A percentile compares a stretch with the other conserved stretches of the same genome.
Conservation (phyloP, 2,113 vertebrate species). For the Clarias gariepinus region DNA sequence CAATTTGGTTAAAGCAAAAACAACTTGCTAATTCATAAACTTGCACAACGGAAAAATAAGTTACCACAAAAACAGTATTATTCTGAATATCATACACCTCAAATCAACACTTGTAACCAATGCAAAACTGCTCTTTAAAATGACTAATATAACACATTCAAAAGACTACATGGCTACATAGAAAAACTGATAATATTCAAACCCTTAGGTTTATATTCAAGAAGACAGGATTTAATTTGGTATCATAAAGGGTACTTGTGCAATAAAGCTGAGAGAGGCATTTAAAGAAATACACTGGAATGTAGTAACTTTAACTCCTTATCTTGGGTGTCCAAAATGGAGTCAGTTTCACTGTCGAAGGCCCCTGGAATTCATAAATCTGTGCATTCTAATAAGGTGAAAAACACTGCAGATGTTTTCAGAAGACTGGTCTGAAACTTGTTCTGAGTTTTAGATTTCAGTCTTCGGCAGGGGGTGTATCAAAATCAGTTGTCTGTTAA, state of each 20-base stretch:
- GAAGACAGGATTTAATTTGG: slow-evolving; percentile 56
- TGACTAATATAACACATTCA: slow-evolving; percentile 57
- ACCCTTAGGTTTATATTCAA: slow-evolving; percentile 53
- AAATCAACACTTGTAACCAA: slow-evolving; percentile 41
- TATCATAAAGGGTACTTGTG: slow-evolving; percentile 63
- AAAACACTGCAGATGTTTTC: slow-evolving; percentile 11
- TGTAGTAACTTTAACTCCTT: slow-evolving; percentile 20
- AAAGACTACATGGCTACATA: slow-evolving; percentile 42
- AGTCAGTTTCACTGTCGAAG: slow-evolving; percentile 31
- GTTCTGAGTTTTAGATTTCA: background rate
- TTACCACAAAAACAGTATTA: slow-evolving; percentile 81
- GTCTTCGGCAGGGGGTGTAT: slow-evolving; percentile 15
- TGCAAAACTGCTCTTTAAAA: slow-evolving; percentile 45
- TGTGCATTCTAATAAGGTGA: slow-evolving; percentile 10
- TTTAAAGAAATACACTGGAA: slow-evolving; percentile 39
- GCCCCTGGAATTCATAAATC: slow-evolving; percentile 17
- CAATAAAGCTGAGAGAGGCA: slow-evolving; percentile 56
- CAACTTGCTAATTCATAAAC: slow-evolving; percentile 59
- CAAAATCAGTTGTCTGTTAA: slow-evolving; percentile 80
- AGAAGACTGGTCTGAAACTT: slow-evolving; percentile 29
- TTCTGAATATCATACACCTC: slow-evolving; percentile 56
- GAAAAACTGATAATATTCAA: slow-evolving; percentile 45
- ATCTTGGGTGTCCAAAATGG: slow-evolving; percentile 13
- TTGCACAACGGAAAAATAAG: slow-evolving; percentile 78
- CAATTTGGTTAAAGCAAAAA: slow-evolving; percentile 80